Percentiles rank a stretch among this genome's conserved stretches.
These are phyloP conservation scores for Pheosia tremula DNA, from an alignment of 2,888 invertebrate genomes.

Conservation along the genomic window DNA sequence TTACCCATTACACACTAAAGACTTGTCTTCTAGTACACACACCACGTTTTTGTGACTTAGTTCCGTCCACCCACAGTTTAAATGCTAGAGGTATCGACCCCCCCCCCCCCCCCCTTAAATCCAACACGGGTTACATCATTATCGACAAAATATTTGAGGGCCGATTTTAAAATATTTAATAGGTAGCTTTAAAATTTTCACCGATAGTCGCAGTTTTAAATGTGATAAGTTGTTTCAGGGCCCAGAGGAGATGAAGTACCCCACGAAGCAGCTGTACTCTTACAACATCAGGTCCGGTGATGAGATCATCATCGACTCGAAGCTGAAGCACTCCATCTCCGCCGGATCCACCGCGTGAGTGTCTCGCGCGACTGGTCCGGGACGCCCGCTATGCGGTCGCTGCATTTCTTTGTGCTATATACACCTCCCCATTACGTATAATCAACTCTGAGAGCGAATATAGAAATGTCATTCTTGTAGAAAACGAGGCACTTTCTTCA, in stretches of 20 bases:
- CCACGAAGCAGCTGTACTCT: constrained; percentile 95
- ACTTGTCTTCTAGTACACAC: neutral
- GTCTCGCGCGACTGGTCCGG: neutral
- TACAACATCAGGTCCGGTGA: constrained; percentile 96
- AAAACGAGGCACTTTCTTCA: too few relatives aligned
- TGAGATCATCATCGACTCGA: constrained; percentile 95
- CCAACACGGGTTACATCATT: too few relatives aligned
- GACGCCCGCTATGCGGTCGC: constrained; percentile 18
- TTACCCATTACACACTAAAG: neutral
- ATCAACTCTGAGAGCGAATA: too few relatives aligned
- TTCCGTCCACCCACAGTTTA: too few relatives aligned
- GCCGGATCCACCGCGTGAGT: constrained; percentile 61
- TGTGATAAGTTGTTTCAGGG: constrained; percentile 76
- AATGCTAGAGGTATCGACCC: too few relatives aligned
- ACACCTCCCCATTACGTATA: neutral
- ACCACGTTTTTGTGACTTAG: too few relatives aligned
- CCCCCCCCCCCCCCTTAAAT: too few relatives aligned
- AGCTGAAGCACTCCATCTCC: constrained; percentile 84
- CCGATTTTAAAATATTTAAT: too few relatives aligned
- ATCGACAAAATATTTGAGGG: too few relatives aligned
- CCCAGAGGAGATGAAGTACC: constrained; percentile 95
- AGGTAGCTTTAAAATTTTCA: too few relatives aligned
- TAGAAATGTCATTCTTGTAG: too few relatives aligned
- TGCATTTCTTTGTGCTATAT: constrained; percentile 37
- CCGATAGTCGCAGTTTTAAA: neutral